Percentiles rank a stretch among this genome's conserved stretches.
These are phyloP conservation scores for Pegea sp. DNA, from an alignment of 23 tunicate species.

Conservation along the genomic window DNA sequence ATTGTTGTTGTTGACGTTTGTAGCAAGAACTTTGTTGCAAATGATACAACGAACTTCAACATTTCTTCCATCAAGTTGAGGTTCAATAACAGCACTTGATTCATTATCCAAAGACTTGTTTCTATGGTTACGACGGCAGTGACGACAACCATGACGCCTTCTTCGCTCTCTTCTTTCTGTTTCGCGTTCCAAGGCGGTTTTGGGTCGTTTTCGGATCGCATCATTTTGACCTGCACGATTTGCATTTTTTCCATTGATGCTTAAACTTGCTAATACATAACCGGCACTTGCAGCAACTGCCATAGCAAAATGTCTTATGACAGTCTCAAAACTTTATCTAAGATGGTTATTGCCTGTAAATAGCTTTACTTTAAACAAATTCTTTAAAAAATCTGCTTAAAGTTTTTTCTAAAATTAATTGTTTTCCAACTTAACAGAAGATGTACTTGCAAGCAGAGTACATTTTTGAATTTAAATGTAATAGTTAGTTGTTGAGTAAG, in stretches of 20 bases:
- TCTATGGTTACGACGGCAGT: constrained; percentile 24
- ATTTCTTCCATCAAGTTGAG: neutral
- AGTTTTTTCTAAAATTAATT: too few relatives aligned
- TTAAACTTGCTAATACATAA: neutral
- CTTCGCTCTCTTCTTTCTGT: neutral
- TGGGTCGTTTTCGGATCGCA: neutral
- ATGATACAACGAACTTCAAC: constrained; percentile 15
- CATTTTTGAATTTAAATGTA: too few relatives aligned
- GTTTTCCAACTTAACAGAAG: too few relatives aligned
- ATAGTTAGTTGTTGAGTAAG: too few relatives aligned
- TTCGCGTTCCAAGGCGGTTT: neutral
- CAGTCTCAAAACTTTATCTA: too few relatives aligned
- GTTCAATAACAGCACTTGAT: neutral
- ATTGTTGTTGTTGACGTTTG: neutral
- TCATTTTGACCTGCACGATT: neutral
- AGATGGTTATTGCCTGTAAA: too few relatives aligned
- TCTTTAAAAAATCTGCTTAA: too few relatives aligned
- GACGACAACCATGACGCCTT: constrained; percentile 20
- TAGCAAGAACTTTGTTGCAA: constrained; percentile 15
- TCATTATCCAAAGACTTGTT: neutral
- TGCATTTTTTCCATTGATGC: neutral
- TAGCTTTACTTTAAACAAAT: too few relatives aligned
- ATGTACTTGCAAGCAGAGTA: too few relatives aligned
- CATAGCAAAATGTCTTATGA: too few relatives aligned
- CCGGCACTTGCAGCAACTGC: constrained; percentile 1